Evolutionary conservation across 2,888 invertebrate genomes (phyloP).

Genomic region (Sipunculus nudus): DNA sequence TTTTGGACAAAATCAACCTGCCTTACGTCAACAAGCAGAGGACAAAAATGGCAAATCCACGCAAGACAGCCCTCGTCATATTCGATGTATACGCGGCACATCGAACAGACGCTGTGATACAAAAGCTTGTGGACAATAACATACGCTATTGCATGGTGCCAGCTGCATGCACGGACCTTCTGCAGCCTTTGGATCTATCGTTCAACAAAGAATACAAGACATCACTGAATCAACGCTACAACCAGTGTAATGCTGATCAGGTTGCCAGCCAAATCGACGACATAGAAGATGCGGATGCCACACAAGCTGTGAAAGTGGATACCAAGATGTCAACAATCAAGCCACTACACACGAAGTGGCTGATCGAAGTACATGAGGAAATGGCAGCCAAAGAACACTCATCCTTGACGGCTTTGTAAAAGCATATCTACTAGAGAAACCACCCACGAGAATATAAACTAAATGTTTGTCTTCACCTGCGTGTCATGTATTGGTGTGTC

Average conservation of each 20-base stretch:
- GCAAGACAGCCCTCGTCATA: conserved; percentile 5
- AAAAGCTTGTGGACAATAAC: conserved; percentile 15
- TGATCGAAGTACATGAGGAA: neutral
- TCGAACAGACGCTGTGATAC: neutral
- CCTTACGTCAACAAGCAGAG: too few species aligned
- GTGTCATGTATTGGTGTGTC: too few species aligned
- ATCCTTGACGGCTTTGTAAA: neutral
- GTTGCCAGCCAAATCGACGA: neutral
- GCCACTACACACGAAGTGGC: too few species aligned
- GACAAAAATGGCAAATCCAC: neutral
- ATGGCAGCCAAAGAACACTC: neutral
- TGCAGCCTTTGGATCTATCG: conserved; percentile 33
- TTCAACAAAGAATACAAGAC: conserved; percentile 30
- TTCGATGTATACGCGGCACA: conserved; percentile 15
- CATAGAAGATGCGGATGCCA: too few species aligned
- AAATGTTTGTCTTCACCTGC: too few species aligned
- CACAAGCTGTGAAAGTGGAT: too few species aligned
- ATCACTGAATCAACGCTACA: conserved; percentile 17
- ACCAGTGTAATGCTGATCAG: conserved; percentile 19
- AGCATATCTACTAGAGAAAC: too few species aligned
- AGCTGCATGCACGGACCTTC: conserved; percentile 32
- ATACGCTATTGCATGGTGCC: conserved; percentile 25
- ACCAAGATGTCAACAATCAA: too few species aligned
- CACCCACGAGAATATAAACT: too few species aligned
- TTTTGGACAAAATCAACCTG: too few species aligned